Base-by-base conservation (phyloP, 1,140 invertebrate genomes). In the Cylas formicarius region DNA sequence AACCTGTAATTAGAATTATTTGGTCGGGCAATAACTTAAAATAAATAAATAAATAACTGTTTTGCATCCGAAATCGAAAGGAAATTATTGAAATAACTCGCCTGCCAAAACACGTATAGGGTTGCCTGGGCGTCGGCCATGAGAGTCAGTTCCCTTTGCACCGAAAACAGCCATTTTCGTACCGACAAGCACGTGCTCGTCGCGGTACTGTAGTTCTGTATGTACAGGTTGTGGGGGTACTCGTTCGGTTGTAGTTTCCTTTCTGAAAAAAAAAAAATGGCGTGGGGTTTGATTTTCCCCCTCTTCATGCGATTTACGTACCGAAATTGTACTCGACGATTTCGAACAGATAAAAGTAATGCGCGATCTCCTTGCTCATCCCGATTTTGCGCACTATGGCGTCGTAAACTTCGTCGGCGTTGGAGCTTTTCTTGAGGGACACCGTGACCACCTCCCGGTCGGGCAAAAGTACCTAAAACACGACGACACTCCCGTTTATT, bases 201-300 rank as follows among this genome's bases (percentile, higher is more conserved):
- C 16, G 94, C 94, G n/a, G 95, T 98, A 48, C 89, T 95, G 62
- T 98, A 98, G 70, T 99, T 99, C 72, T 98, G 93, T 53, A 99
- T 94, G 67, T 99, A 99, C 33, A 99, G 73, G 57, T 93, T 91
- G 68, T 99, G 94, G 0, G 94, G 94, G 51, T 92, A 90, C 71
- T 99, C 96, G 61, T 86, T 82, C 2, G 87, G 80, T 55, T 90
- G 86, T 33, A 99, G 69, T 70, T 97, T 97, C 36, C 96, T 77
- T 68, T 98, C 93, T 91, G 68, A 24, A 71, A 69, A 52, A 57
- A 26, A 14, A 24, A 40, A 13, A 40, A 24, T 37, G 18, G 19
- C 2, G 14, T 4, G 10, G 17, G 23, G 1, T 1, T 26, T 23
- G 13, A 3, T 37, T 21, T 21, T 10, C 2, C 2, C 2, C 14